These are phyloP conservation scores for Odiellus spinosus DNA, from an alignment of 2,888 invertebrate species.

Conservation along the genomic window DNA sequence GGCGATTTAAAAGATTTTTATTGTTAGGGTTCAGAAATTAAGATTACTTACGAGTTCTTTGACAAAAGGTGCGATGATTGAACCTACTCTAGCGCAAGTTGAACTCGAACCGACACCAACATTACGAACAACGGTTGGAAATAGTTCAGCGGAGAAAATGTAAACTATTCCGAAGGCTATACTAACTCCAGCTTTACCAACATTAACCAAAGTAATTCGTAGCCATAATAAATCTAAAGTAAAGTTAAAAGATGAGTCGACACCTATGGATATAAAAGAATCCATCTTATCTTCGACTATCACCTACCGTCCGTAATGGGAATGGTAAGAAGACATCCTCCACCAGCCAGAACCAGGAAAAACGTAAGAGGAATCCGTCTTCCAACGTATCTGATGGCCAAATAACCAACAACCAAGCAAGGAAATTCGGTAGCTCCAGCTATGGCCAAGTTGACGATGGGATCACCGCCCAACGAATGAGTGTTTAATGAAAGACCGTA, in stretches of 20 bases:
- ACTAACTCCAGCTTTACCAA: conserved; percentile 11
- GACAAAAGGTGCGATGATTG: conserved; percentile 13
- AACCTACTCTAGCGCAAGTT: conserved; percentile 10
- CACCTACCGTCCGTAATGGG: conserved; percentile 5
- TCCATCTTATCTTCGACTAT: neutral
- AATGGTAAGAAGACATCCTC: conserved; percentile 19
- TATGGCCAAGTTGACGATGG: conserved; percentile 44
- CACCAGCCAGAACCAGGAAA: conserved; percentile 22
- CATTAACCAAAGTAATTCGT: conserved; percentile 7
- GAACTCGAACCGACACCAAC: conserved; percentile 13
- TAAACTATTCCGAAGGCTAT: conserved; percentile 9
- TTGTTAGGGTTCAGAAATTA: too few species aligned
- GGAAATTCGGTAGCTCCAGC: conserved; percentile 32
- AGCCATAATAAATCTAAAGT: neutral
- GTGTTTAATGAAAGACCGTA: conserved; percentile 59
- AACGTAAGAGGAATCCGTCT: conserved; percentile 18
- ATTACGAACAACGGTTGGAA: conserved; percentile 13
- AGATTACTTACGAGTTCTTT: conserved; percentile 13
- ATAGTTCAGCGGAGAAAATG: conserved; percentile 12
- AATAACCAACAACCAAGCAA: conserved; percentile 6
- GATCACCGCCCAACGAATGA: conserved; percentile 54
- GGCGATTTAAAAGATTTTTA: neutral
- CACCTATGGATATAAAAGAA: neutral
- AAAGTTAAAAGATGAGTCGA: neutral
- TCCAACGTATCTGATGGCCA: conserved; percentile 11